Evolutionary conservation across 2,113 vertebrate species (phyloP).

Genomic region (Carassius auratus): DNA sequence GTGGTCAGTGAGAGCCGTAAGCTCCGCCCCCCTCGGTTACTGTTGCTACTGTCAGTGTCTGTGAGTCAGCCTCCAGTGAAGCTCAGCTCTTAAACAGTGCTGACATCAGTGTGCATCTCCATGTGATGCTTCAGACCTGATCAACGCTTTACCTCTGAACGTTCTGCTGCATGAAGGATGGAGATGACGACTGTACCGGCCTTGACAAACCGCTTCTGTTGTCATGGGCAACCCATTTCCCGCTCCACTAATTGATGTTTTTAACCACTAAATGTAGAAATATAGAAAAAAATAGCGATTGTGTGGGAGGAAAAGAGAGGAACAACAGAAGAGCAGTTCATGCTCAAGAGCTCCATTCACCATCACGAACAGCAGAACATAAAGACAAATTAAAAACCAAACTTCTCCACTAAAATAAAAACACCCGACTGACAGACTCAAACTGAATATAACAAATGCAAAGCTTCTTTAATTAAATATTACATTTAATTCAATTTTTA

Average conservation of each 20-base stretch:
- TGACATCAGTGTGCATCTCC: no score
- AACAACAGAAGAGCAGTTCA: not conserved
- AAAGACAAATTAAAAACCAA: no score
- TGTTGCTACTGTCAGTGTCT: not conserved
- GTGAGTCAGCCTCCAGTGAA: no score
- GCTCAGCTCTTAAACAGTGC: no score
- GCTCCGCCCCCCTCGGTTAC: not conserved
- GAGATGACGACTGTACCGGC: conserved; percentile 20
- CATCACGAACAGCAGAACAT: not conserved
- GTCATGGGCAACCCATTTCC: conserved; percentile 47
- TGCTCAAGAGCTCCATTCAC: not conserved
- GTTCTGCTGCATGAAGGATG: not conserved
- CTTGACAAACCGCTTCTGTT: conserved; percentile 26
- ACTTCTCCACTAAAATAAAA: no score
- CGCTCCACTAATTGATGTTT: conserved; percentile 51
- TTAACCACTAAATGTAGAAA: conserved; percentile 21
- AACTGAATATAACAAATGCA: not conserved
- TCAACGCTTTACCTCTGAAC: no score
- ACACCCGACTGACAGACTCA: no score
- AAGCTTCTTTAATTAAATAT: not conserved
- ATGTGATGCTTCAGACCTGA: no score
- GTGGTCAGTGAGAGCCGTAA: no score
- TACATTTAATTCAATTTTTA: no score
- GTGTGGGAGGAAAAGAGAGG: not conserved
- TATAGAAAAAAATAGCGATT: not conserved